phyloP scores from a whole-genome alignment of 2,888 invertebrate species.

The Vesta saturnalis region DNA sequence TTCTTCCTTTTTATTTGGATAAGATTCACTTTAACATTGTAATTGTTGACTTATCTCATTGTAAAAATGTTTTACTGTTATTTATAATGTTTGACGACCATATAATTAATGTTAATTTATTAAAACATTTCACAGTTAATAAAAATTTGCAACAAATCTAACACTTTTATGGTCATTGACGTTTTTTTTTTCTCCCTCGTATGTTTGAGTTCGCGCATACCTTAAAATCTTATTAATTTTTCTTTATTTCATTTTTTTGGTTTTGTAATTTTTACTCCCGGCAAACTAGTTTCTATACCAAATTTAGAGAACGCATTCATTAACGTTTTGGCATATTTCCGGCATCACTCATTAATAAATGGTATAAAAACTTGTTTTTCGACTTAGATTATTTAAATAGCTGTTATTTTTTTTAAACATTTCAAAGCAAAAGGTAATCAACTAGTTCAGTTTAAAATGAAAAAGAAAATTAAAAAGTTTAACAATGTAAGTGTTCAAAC shows the following conservation, averaged over 20 bases:
- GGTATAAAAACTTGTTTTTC: slow-evolving; percentile 30
- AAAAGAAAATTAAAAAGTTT: background rate
- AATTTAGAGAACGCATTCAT: slow-evolving; percentile 36
- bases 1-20: background rate
- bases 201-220: background rate
- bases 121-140: slow-evolving; percentile 11
- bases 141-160: background rate
- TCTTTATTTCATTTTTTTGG: slow-evolving; percentile 16
- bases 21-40: background rate
- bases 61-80: slow-evolving; percentile 20
- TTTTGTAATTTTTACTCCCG: slow-evolving; percentile 23
- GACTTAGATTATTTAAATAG: slow-evolving; percentile 31
- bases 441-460: slow-evolving; percentile 26
- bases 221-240: background rate
- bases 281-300: slow-evolving; percentile 28
- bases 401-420: slow-evolving; percentile 29
- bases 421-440: slow-evolving; percentile 30
- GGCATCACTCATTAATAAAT: slow-evolving; percentile 37
- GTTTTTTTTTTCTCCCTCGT: background rate
- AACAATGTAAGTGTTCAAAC: slow-evolving; percentile 8
- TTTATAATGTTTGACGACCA: slow-evolving; percentile 19
- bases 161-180: background rate
- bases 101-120: slow-evolving; percentile 27
- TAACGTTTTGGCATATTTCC: slow-evolving; percentile 35
- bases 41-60: background rate